Evolutionary conservation across 2,797 vertebrate genomes (phyloP), one percentile per base, ranked within the genome.

Genomic region (Helostoma temminkii): DNA sequence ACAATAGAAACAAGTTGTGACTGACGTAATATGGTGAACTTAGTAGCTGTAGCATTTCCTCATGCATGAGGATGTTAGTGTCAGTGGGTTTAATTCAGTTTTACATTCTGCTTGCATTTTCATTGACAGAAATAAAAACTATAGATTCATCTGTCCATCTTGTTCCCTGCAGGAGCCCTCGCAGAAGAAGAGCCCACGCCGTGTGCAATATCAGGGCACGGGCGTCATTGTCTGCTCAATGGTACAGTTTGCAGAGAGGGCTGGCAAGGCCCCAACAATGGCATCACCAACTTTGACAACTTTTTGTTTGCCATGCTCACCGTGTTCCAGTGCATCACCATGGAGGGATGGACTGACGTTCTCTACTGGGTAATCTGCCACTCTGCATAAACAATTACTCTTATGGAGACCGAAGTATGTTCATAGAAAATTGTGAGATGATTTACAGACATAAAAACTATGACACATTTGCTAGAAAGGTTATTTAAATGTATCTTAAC

Each of bases 271-370:
- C 98, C 98, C 15, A 99, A 99, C 21, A 97, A 96, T 43, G 98
- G 98, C 93, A 99, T 99, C 87, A 99, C 97, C 88, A 99, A 99
- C 93, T 99, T 99, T 0, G 98, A 99, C 91, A 99, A 99, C 80
- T 99, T 99, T 87, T 84, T 97, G 69, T 99, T 99, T 80, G 98
- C 98, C 49, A 99, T 99, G 98, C 93, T 99, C 78, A 98, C 98
- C 18, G 97, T 99, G 82, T 99, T 99, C 90, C 98, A 99, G 93
- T 99, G 98, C 73, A 99, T 99, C 86, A 99, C 98, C 63, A 99
- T 99, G 98, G 98, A 99, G 87, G 98, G 98, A 48, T 99, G 98
- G 98, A 98, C 97, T 0, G 98, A 99, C 1, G 97, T 99, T 42
- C 93, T 99, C n/a, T 99, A 99, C 91, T 99, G 98, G 98, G 98